Conservation (phyloP, 2,888 invertebrate genomes). For the Euplexia lucipara region DNA sequence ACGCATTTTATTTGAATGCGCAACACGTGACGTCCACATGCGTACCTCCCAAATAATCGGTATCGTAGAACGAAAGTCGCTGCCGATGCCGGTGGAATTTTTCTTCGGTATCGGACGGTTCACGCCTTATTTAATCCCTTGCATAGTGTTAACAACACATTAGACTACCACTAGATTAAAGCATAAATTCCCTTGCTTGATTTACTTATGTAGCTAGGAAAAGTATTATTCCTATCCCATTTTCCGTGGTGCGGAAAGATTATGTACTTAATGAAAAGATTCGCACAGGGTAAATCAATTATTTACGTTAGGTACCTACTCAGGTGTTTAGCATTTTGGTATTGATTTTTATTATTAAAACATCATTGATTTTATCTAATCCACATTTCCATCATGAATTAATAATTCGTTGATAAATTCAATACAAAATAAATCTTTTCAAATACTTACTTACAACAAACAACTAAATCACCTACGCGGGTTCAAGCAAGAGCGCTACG, state of each 20-base stretch:
- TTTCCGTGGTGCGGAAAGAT: not conserved
- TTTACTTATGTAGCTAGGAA: no score
- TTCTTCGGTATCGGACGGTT: not conserved
- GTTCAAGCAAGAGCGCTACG: conserved; percentile 9
- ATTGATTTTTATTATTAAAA: no score
- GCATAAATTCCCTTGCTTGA: not conserved
- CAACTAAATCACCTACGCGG: conserved; percentile 5
- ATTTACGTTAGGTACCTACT: no score
- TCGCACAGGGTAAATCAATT: not conserved
- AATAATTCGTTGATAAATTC: not conserved
- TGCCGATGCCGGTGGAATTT: conserved; percentile 12
- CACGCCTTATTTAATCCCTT: no score
- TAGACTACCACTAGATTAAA: not conserved
- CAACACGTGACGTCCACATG: conserved; percentile 50
- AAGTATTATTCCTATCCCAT: not conserved
- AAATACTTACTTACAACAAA: not conserved
- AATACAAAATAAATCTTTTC: not conserved
- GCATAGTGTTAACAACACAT: not conserved
- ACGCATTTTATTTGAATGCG: conserved; percentile 59
- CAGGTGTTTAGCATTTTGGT: no score
- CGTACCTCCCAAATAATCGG: conserved; percentile 35
- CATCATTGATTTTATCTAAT: no score
- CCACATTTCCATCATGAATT: not conserved
- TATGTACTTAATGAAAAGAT: not conserved
- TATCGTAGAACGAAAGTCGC: conserved; percentile 53